These are phyloP conservation scores for Spongilla lacustris DNA, from an alignment of 37 sponge, comb jelly and placozoan species.

Conservation along the genomic window DNA sequence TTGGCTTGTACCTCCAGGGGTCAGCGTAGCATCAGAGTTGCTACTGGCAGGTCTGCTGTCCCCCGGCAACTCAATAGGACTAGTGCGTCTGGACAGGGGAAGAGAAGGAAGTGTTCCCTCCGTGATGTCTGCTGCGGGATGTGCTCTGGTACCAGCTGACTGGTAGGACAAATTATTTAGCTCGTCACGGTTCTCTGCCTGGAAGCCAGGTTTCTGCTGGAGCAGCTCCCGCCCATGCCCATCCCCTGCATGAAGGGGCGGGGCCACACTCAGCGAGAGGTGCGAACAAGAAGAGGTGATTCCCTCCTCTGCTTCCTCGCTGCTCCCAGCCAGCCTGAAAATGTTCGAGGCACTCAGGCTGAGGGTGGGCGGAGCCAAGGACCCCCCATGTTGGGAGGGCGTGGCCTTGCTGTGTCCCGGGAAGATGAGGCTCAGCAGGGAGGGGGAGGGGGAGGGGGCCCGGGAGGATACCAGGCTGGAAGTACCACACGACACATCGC, in stretches of 20 bases:
- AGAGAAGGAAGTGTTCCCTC: too few relatives aligned
- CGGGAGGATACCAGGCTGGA: constrained; percentile 83
- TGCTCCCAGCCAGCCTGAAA: background rate
- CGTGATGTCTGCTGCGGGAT: too few relatives aligned
- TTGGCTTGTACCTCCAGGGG: background rate
- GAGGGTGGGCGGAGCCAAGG: background rate
- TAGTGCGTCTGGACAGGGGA: background rate
- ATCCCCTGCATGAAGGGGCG: background rate
- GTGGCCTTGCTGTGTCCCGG: constrained; percentile 32
- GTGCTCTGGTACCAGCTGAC: too few relatives aligned
- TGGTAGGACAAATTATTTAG: background rate
- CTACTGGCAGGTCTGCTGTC: background rate
- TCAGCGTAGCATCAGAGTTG: background rate
- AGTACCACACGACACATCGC: constrained; percentile 73
- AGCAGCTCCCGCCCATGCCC: background rate
- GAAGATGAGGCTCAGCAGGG: constrained; percentile 75
- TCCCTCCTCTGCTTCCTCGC: background rate
- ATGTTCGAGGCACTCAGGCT: background rate
- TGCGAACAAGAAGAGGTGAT: background rate
- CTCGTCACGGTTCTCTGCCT: background rate
- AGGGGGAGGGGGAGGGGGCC: constrained; percentile 88
- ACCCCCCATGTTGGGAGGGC: background rate
- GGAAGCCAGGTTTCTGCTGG: background rate
- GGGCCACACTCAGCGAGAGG: background rate
- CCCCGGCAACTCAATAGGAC: background rate